Base-by-base conservation (phyloP, 2,888 invertebrate species). In the Drosophila acutilabella region DNA sequence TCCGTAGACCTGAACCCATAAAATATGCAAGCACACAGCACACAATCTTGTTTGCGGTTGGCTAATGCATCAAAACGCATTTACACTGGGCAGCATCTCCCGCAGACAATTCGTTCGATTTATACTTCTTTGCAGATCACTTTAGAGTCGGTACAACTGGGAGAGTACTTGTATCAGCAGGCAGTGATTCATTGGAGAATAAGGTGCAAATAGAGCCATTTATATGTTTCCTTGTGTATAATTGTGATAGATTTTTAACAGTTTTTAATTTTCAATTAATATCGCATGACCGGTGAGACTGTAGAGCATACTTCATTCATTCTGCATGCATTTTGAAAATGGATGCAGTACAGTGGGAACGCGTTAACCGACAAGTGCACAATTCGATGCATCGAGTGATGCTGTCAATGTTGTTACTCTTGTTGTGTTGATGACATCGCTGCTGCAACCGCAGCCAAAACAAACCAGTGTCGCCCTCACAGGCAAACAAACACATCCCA, bases 21-120 rank as follows among this genome's bases (percentile, higher is more conserved):
- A 83, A 86, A 83, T 83, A 86, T 83, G 72, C 86, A 85, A 61
- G 52, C 51, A 38, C 79, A 81, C 74, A 85, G 52, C 69, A 71
- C 60, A 65, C 60, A 66, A 61, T 61, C 45, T 69, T 76, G 65
- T 71, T 73, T 69, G 30, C 71, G 48, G 68, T 62, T 59, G 52
- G 30, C 52, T 66, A 68, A 61, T 64, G 67, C 74, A 53, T 41
- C 58, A 33, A 14, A 16, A 40, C 36, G 33, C 26, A 51, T 59
- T 73, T 58, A 36, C 53, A 47, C 38, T 38, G 51, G 7, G 11
- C 38, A 36, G n/a, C 73, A 57, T 45, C 18, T n/a, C 40, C 18
- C n/a, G 2, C 16, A n/a, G n/a, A 18, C 26, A 40, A n/a, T 52
- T 40, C 38, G 40, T 16, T 16, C 3, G 16, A 16, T 11, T 48